Percentiles rank a stretch among this genome's conserved stretches.
Evolutionary conservation across 23 tunicate genomes (phyloP).

Genomic region (Botrylloides violaceus): DNA sequence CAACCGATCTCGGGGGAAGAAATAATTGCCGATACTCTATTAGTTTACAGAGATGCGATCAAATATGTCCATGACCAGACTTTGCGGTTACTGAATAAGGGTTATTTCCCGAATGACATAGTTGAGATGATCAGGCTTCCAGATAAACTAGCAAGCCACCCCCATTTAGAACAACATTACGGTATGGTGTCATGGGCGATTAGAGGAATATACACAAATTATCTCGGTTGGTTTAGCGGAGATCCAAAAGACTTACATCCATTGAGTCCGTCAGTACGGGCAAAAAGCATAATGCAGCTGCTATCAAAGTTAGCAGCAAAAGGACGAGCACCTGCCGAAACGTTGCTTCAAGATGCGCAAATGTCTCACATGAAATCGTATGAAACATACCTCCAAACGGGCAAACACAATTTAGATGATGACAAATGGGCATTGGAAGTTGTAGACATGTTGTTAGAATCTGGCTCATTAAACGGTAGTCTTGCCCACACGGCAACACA

Average conservation of each 20-base stretch:
- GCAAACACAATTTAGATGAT: background rate
- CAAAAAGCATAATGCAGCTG: background rate
- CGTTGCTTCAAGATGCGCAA: background rate
- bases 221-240: conserved; percentile 45
- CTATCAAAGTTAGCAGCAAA: background rate
- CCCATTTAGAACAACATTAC: conserved; percentile 28
- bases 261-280: background rate
- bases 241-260: conserved; percentile 30
- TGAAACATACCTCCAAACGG: background rate
- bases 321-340: background rate
- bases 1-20: conserved; percentile 28
- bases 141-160: conserved; percentile 8
- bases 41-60: conserved; percentile 47
- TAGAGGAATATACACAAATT: conserved; percentile 20
- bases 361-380: background rate
- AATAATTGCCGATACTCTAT: conserved; percentile 1
- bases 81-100: conserved; percentile 23
- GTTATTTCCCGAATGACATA: conserved; percentile 17
- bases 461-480: background rate
- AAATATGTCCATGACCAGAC: conserved; percentile 50
- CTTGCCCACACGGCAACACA: background rate
- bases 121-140: conserved; percentile 35
- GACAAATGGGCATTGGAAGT: conserved; percentile 60
- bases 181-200: conserved; percentile 53
- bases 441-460: background rate